phyloP scores from a whole-genome alignment of 2,797 vertebrate species.

The Pteronotus mesoamericanus region DNA sequence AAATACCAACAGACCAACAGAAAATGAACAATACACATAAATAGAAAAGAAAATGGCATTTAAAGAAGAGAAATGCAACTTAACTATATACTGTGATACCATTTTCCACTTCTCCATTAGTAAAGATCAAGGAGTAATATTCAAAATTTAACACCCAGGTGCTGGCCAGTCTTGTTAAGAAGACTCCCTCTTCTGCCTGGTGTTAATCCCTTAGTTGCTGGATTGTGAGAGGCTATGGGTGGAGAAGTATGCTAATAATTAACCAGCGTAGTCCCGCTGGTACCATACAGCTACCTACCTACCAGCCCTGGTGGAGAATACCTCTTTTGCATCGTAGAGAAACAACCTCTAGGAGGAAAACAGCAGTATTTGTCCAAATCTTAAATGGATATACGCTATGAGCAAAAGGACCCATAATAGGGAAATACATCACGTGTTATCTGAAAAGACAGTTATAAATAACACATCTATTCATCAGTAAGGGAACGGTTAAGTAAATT shows the following conservation, averaged over 20 bases:
- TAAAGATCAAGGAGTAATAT: neutral
- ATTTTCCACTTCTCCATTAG: neutral
- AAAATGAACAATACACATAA: neutral
- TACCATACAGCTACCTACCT: neutral
- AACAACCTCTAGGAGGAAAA: neutral
- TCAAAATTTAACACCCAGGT: neutral
- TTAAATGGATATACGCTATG: neutral
- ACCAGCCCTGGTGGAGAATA: neutral
- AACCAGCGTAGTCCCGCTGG: neutral
- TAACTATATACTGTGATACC: neutral
- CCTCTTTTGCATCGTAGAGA: too few species aligned
- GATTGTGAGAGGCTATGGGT: neutral
- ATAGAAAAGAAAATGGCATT: neutral
- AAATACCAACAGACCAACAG: too few species aligned
- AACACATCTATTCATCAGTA: neutral
- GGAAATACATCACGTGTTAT: neutral
- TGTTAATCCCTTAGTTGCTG: too few species aligned
- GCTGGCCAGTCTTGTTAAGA: neutral
- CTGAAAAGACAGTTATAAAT: neutral
- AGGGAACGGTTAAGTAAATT: neutral
- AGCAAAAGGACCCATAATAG: neutral
- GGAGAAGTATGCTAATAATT: neutral
- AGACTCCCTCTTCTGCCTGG: neutral
- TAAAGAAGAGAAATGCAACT: neutral
- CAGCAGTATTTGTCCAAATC: neutral